phyloP scores from a whole-genome alignment of 2,797 vertebrate genomes.

The Scolopax bukidnonensis region DNA sequence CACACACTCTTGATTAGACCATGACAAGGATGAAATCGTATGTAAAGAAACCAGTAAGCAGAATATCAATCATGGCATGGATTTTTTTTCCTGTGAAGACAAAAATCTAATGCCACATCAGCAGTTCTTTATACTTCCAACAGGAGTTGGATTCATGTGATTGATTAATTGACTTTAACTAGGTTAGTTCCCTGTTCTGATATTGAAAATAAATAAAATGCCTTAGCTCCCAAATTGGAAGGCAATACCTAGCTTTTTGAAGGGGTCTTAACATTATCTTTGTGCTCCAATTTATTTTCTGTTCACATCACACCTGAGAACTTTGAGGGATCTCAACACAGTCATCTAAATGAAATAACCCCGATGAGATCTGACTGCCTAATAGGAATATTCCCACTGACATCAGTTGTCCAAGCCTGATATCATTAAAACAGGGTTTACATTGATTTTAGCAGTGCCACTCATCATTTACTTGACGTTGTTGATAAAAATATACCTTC shows the following conservation, averaged over 20 bases:
- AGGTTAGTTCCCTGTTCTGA: background rate
- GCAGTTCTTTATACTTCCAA: background rate
- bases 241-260: background rate
- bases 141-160: slow-evolving; percentile 1
- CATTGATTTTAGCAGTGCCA: background rate
- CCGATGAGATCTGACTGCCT: background rate
- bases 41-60: background rate
- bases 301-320: background rate
- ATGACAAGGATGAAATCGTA: background rate
- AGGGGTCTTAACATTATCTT: background rate
- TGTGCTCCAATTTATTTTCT: background rate
- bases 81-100: background rate
- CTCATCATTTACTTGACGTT: background rate
- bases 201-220: background rate
- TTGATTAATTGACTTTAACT: background rate
- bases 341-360: background rate
- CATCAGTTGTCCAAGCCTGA: background rate
- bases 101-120: background rate
- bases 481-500: background rate
- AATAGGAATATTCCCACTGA: background rate
- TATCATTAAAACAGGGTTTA: background rate
- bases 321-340: background rate
- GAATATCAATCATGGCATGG: background rate
- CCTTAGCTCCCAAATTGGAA: background rate
- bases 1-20: background rate